A percentile compares a stretch with the other conserved stretches of the same genome.
phyloP scores from a whole-genome alignment of 1,140 invertebrate species.

The Subanguina moxae region DNA sequence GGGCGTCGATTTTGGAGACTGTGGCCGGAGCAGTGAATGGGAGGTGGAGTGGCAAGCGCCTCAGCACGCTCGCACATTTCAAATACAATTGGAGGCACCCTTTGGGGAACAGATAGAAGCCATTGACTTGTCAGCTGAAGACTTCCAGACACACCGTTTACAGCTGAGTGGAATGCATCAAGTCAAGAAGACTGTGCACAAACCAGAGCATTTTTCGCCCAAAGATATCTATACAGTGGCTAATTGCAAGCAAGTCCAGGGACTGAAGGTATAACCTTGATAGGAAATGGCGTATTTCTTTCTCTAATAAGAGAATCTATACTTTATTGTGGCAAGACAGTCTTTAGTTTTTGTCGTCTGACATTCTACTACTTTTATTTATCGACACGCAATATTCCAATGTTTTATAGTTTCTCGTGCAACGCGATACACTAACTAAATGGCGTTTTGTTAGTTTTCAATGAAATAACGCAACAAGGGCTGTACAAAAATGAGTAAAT shows the following conservation, averaged over 20 bases:
- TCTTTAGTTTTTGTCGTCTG: too few relatives aligned
- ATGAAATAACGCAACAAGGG: too few relatives aligned
- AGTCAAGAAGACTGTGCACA: conserved; percentile 59
- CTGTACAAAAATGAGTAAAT: too few relatives aligned
- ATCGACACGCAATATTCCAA: too few relatives aligned
- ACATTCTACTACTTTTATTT: too few relatives aligned
- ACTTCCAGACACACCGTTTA: conserved; percentile 73
- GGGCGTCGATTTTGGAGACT: conserved; percentile 89
- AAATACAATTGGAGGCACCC: conserved; percentile 68
- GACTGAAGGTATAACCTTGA: conserved; percentile 51
- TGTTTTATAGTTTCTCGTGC: too few relatives aligned
- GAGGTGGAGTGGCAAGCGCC: conserved; percentile 66
- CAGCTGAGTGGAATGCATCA: conserved; percentile 47
- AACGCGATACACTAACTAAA: too few relatives aligned
- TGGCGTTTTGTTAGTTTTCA: too few relatives aligned
- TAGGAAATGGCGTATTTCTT: too few relatives aligned
- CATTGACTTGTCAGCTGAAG: conserved; percentile 72
- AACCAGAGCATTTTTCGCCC: conserved; percentile 60
- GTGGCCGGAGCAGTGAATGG: conserved; percentile 70
- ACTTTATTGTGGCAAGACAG: too few relatives aligned
- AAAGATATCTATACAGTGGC: conserved; percentile 69
- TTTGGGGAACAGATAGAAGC: conserved; percentile 83
- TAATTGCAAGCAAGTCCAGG: conserved; percentile 74
- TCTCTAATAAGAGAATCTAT: too few relatives aligned
- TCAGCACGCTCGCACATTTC: not conserved